Evolutionary conservation across 2,888 invertebrate genomes (phyloP).

Genomic region (Thera obeliscata): DNA sequence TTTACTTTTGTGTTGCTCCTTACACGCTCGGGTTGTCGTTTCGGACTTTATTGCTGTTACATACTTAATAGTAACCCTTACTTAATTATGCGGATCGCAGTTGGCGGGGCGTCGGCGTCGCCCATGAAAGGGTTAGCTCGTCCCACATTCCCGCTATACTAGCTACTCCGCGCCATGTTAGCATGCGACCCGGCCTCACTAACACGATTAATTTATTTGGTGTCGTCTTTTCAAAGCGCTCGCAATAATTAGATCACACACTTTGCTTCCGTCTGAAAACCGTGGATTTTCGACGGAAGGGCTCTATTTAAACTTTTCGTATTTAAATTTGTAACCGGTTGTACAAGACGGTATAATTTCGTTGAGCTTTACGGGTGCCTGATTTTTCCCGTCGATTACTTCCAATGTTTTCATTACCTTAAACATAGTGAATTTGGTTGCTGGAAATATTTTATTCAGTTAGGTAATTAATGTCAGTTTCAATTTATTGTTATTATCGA

Average conservation of each 20-base stretch:
- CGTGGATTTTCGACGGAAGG: slow-evolving; percentile 37
- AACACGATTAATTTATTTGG: slow-evolving; percentile 74
- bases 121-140: slow-evolving; percentile 60
- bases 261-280: slow-evolving; percentile 44
- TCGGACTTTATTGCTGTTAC: slow-evolving; percentile 75
- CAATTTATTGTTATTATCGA: slow-evolving; percentile 47
- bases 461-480: slow-evolving; percentile 51
- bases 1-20: slow-evolving; percentile 65
- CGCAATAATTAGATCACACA: slow-evolving; percentile 57
- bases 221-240: slow-evolving; percentile 59
- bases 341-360: slow-evolving; percentile 37
- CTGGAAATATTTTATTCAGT: slow-evolving; percentile 52
- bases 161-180: slow-evolving; percentile 53
- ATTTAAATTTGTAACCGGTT: slow-evolving; percentile 34
- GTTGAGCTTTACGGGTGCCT: slow-evolving; percentile 42
- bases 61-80: slow-evolving; percentile 80
- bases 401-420: slow-evolving; percentile 55
- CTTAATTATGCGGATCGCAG: slow-evolving; percentile 77
- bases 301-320: slow-evolving; percentile 36
- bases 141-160: slow-evolving; percentile 43
- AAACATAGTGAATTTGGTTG: slow-evolving; percentile 59
- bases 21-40: slow-evolving; percentile 61
- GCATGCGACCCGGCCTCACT: slow-evolving; percentile 58
- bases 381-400: slow-evolving; percentile 54
- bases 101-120: slow-evolving; percentile 53